Evolutionary conservation across 2,797 vertebrate genomes (phyloP).

Genomic region (Pelodytes ibericus): DNA sequence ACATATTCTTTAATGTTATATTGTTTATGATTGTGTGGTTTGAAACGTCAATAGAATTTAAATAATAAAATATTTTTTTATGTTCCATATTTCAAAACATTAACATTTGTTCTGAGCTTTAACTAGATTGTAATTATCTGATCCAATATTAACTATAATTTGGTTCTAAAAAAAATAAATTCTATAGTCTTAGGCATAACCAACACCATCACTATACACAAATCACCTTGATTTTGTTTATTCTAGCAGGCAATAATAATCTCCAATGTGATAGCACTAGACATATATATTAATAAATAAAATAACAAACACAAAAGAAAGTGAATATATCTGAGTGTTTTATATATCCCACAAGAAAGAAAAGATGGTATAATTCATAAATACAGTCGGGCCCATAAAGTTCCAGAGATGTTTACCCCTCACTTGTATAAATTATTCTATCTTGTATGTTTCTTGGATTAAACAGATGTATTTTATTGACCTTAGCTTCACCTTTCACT

Average conservation of each 20-base stretch:
- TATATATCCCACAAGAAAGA: conserved; percentile 72
- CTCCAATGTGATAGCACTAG: conserved; percentile 65
- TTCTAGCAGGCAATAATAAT: conserved; percentile 66
- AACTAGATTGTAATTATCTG: too few relatives aligned
- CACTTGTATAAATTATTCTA: conserved; percentile 69
- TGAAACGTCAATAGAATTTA: too few relatives aligned
- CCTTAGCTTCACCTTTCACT: too few relatives aligned
- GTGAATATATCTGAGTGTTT: conserved; percentile 68
- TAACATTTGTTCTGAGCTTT: too few relatives aligned
- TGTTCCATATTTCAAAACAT: too few relatives aligned
- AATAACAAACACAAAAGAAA: conserved; percentile 68
- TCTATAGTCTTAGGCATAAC: too few relatives aligned
- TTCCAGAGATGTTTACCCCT: conserved; percentile 67
- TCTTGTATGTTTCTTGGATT: background rate
- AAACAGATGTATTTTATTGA: background rate
- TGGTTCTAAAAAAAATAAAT: too few relatives aligned
- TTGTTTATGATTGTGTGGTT: too few relatives aligned
- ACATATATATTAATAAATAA: conserved; percentile 67
- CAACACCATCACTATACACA: too few relatives aligned
- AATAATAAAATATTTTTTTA: too few relatives aligned
- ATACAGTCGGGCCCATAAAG: conserved; percentile 67
- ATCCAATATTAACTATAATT: too few relatives aligned
- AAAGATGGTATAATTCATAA: conserved; percentile 70
- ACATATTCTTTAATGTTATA: too few relatives aligned
- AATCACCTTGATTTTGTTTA: conserved; percentile 68